phyloP scores from a whole-genome alignment of 1,140 invertebrate genomes.

The Gryon sp. region DNA sequence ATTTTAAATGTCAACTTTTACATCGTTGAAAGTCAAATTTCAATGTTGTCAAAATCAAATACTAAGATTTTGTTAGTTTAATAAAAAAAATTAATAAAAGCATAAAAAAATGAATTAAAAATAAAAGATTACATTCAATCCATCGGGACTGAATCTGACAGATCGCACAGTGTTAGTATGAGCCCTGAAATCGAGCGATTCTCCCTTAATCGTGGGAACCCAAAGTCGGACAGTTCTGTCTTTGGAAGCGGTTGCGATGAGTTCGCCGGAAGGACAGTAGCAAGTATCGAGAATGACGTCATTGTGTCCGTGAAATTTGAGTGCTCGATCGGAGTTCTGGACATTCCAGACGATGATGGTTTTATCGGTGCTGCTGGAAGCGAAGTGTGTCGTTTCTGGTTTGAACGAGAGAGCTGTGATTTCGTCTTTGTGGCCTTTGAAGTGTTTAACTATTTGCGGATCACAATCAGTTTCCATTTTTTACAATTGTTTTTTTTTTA shows the following conservation, averaged over 20 bases:
- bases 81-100: conserved; percentile 15
- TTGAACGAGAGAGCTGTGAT: conserved; percentile 89
- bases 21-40: no score
- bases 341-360: conserved; percentile 91
- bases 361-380: conserved; percentile 88
- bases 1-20: no score
- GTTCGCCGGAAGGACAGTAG: conserved; percentile 89
- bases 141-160: conserved; percentile 90
- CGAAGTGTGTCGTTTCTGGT: conserved; percentile 87
- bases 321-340: conserved; percentile 81
- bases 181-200: conserved; percentile 87
- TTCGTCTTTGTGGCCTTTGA: conserved; percentile 87
- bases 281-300: conserved; percentile 84
- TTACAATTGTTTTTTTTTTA: no score
- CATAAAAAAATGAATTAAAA: not conserved
- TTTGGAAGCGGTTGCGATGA: conserved; percentile 90
- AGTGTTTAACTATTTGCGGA: conserved; percentile 87
- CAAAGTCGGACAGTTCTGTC: conserved; percentile 92
- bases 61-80: no score
- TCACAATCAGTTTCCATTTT: conserved; percentile 72
- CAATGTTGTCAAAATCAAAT: no score
- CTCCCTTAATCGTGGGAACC: conserved; percentile 89
- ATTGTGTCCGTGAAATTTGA: conserved; percentile 84
- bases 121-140: conserved; percentile 79
- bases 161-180: conserved; percentile 89